Evolutionary conservation across 2,888 invertebrate genomes (phyloP).

Genomic region (Orchesellides sinensis): DNA sequence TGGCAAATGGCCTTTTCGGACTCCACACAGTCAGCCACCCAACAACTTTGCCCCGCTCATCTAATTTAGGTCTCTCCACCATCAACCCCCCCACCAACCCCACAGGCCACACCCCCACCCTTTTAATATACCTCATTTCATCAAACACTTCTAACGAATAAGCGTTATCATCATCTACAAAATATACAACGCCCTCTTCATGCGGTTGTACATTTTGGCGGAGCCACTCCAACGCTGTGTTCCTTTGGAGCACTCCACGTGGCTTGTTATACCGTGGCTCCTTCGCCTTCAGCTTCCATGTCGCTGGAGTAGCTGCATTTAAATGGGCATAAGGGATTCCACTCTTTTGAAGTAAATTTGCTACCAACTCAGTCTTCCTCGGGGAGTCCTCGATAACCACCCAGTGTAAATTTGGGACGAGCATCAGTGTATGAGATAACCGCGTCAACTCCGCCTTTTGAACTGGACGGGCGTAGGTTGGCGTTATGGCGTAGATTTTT

Average conservation of each 20-base stretch:
- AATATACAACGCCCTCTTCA: conserved; percentile 88
- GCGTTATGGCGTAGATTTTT: conserved; percentile 93
- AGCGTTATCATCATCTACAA: conserved; percentile 98
- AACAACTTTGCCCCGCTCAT: conserved; percentile 78
- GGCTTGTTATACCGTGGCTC: conserved; percentile 88
- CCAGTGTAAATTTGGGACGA: conserved; percentile 94
- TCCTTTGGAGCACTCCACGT: conserved; percentile 94
- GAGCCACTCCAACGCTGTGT: conserved; percentile 90
- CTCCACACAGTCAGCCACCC: conserved; percentile 81
- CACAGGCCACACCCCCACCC: conserved; percentile 96
- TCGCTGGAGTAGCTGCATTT: conserved; percentile 83
- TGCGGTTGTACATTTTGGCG: conserved; percentile 81
- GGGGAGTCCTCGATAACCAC: conserved; percentile 92
- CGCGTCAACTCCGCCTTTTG: conserved; percentile 97
- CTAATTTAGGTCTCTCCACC: conserved; percentile 92
- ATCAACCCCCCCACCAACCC: conserved; percentile 96
- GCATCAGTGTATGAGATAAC: conserved; percentile 90
- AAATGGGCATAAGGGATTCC: conserved; percentile 83
- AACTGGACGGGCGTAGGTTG: conserved; percentile 90
- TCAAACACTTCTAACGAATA: conserved; percentile 93
- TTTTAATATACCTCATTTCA: conserved; percentile 90
- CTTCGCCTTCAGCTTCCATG: conserved; percentile 83
- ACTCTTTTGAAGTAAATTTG: conserved; percentile 83
- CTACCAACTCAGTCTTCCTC: conserved; percentile 84
- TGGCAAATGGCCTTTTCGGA: conserved; percentile 94